Evolutionary conservation across 1,140 invertebrate genomes (phyloP).

Genomic region (Calliopsis andreniformis): DNA sequence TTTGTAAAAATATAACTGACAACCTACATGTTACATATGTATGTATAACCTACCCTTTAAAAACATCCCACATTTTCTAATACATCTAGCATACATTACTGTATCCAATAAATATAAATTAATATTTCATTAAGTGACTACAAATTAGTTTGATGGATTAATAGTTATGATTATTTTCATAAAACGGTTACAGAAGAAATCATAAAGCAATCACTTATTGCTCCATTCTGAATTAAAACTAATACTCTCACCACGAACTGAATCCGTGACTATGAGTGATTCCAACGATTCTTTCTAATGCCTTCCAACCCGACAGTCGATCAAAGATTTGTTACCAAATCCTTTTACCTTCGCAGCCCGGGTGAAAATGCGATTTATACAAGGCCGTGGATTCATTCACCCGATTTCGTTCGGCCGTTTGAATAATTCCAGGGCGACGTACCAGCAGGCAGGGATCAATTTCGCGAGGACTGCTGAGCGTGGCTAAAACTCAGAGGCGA

Average conservation of each 20-base stretch:
- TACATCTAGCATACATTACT: too few relatives aligned
- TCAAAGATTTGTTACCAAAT: constrained; percentile 49
- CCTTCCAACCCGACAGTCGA: constrained; percentile 13
- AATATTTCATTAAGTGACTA: too few relatives aligned
- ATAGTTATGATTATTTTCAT: too few relatives aligned
- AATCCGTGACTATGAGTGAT: constrained; percentile 5
- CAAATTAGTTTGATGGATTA: too few relatives aligned
- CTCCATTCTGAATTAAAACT: constrained; percentile 4
- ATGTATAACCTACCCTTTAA: too few relatives aligned
- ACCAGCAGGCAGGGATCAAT: background rate
- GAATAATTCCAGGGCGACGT: constrained; percentile 6
- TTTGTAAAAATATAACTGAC: too few relatives aligned
- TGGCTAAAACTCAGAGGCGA: background rate
- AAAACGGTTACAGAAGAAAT: too few relatives aligned
- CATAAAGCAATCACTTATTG: too few relatives aligned
- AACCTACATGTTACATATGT: too few relatives aligned
- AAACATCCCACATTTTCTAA: too few relatives aligned
- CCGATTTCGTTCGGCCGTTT: constrained; percentile 45
- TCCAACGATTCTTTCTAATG: background rate
- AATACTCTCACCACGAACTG: background rate
- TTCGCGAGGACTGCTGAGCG: background rate
- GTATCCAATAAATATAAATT: too few relatives aligned
- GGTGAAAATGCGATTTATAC: constrained; percentile 45
- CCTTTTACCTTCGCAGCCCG: constrained; percentile 30
- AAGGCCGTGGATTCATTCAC: constrained; percentile 24